phyloP scores from a whole-genome alignment of 2,113 vertebrate genomes.

The Porphyrio hochstetteri region DNA sequence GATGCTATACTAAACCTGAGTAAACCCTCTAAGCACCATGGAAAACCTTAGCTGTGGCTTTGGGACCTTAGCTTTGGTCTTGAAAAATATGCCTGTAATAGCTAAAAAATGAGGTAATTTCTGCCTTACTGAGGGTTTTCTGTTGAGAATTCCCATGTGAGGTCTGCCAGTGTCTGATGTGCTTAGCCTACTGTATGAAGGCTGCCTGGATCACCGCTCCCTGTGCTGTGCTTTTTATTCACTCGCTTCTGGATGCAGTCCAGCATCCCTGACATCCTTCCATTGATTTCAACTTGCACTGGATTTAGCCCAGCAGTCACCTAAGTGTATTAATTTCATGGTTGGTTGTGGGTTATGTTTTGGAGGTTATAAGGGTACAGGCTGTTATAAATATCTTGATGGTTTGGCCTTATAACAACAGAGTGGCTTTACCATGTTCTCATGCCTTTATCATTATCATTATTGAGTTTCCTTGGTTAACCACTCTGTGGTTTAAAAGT shows the following conservation, averaged over 20 bases:
- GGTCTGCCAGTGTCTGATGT: neutral
- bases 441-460: slow-evolving; percentile 5
- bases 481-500: neutral
- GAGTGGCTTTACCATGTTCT: neutral
- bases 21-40: neutral
- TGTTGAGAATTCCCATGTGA: neutral
- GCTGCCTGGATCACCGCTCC: neutral
- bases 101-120: neutral
- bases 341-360: slow-evolving; percentile 13
- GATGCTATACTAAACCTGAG: neutral
- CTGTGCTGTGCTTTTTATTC: neutral
- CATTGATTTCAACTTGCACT: neutral
- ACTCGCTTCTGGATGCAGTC: neutral
- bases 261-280: neutral
- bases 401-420: slow-evolving; percentile 8
- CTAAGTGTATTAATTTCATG: slow-evolving; percentile 34
- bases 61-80: neutral
- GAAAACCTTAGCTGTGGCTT: neutral
- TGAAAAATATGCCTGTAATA: neutral
- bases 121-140: neutral
- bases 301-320: slow-evolving; percentile 23
- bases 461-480: neutral
- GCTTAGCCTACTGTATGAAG: neutral
- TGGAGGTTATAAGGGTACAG: neutral
- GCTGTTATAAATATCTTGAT: slow-evolving; percentile 32